These are phyloP conservation scores for Epinotia nisella DNA, from an alignment of 2,888 invertebrate genomes.

Conservation along the genomic window DNA sequence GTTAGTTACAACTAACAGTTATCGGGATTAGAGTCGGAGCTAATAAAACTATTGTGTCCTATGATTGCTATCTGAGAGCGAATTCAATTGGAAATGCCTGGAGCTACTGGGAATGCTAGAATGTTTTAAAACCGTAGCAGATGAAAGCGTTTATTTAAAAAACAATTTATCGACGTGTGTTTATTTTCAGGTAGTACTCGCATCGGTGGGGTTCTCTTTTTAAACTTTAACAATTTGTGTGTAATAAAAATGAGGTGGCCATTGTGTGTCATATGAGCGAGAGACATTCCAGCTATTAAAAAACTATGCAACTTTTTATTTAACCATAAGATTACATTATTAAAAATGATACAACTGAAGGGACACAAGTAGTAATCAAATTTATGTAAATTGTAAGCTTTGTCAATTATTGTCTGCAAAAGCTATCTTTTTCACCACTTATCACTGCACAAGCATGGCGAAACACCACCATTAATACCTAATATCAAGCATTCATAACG, in stretches of 20 bases:
- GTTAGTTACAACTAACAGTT: conserved; percentile 40
- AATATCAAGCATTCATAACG: conserved; percentile 29
- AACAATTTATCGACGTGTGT: background rate
- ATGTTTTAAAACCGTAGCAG: conserved; percentile 14
- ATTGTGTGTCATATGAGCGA: no score
- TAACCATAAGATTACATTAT: no score
- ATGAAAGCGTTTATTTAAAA: background rate
- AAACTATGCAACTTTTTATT: background rate
- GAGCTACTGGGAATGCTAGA: conserved; percentile 8
- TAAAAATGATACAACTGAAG: no score
- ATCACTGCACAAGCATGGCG: conserved; percentile 18
- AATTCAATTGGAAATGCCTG: conserved; percentile 24
- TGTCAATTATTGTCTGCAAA: no score
- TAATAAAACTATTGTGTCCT: conserved; percentile 42
- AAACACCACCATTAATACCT: conserved; percentile 25
- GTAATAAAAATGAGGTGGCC: no score
- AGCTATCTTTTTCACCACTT: background rate
- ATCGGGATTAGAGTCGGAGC: conserved; percentile 32
- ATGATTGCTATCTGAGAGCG: conserved; percentile 30
- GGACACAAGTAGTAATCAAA: no score
- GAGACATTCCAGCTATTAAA: background rate
- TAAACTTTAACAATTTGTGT: no score
- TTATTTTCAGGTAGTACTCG: conserved; percentile 4
- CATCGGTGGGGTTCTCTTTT: background rate
- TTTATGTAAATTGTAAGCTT: no score